Evolutionary conservation across 1,140 invertebrate genomes (phyloP).

Genomic region (Brachionus asplanchnoidis): DNA sequence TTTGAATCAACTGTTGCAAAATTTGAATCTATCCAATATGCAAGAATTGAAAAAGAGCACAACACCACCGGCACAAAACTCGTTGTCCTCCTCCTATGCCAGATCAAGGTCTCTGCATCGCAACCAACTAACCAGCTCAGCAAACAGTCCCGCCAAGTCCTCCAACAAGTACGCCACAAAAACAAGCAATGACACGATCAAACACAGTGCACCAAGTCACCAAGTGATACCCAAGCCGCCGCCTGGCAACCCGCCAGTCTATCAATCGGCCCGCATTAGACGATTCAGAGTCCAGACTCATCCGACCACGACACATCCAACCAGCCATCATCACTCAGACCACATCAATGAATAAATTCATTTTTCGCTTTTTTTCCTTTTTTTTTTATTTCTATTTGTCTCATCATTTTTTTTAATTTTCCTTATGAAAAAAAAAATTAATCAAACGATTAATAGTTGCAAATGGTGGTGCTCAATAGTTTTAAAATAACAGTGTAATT

Average conservation of each 20-base stretch:
- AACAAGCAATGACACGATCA: background rate
- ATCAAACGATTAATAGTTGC: background rate
- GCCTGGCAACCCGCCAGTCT: background rate
- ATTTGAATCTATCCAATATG: background rate
- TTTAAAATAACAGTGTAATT: background rate
- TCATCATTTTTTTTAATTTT: background rate
- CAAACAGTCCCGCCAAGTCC: background rate
- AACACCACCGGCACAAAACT: too few species aligned
- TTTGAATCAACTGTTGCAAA: background rate
- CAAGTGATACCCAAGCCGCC: constrained; percentile 31
- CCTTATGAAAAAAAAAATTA: background rate
- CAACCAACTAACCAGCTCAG: background rate
- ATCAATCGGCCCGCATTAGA: background rate
- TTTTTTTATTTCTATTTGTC: background rate
- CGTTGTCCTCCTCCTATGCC: background rate
- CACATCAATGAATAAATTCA: background rate
- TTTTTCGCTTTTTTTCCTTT: background rate
- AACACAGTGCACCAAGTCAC: background rate
- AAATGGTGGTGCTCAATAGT: background rate
- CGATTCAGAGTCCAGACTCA: background rate
- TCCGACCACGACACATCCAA: background rate
- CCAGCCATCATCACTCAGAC: background rate
- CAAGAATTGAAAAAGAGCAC: background rate
- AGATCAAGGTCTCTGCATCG: constrained; percentile 8
- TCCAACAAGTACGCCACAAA: background rate